Conservation (phyloP, 2,888 invertebrate species). For the Nomada ferruginata region DNA sequence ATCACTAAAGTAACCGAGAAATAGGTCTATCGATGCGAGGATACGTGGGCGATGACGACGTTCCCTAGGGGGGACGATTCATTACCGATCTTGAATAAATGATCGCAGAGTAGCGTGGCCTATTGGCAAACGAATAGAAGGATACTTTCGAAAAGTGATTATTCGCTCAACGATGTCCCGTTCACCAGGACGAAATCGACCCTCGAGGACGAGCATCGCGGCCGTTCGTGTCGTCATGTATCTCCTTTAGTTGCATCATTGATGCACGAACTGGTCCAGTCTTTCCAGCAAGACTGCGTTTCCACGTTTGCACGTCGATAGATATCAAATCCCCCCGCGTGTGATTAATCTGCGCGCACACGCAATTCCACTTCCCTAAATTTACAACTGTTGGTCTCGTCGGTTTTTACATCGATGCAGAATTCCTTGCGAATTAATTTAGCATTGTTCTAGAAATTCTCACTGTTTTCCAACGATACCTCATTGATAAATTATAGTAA, state of each 20-base stretch:
- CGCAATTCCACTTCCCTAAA: conserved; percentile 30
- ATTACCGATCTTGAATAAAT: conserved; percentile 82
- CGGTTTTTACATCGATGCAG: conserved; percentile 2
- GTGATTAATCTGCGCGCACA: conserved; percentile 51
- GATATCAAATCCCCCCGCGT: conserved; percentile 32
- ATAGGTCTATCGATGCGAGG: conserved; percentile 47
- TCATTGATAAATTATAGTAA: not conserved
- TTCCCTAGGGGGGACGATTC: conserved; percentile 80
- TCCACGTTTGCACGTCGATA: conserved; percentile 46
- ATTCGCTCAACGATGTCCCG: conserved; percentile 78
- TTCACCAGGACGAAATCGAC: conserved; percentile 78
- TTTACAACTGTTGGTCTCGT: conserved; percentile 21
- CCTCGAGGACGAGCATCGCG: conserved; percentile 77
- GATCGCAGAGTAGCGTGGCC: conserved; percentile 72
- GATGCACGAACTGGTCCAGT: conserved; percentile 69
- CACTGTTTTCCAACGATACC: not conserved
- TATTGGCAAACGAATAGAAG: conserved; percentile 64
- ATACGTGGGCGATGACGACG: conserved; percentile 77
- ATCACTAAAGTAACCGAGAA: conserved; percentile 46
- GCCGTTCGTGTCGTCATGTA: conserved; percentile 72
- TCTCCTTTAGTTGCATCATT: conserved; percentile 82
- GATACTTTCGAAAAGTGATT: conserved; percentile 79
- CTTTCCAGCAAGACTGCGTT: conserved; percentile 28
- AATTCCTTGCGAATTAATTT: conserved; percentile 11
- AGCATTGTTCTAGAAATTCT: not conserved